These are phyloP conservation scores for Torymus aiolomorphi DNA, from an alignment of 2,888 invertebrate species.

Conservation along the genomic window DNA sequence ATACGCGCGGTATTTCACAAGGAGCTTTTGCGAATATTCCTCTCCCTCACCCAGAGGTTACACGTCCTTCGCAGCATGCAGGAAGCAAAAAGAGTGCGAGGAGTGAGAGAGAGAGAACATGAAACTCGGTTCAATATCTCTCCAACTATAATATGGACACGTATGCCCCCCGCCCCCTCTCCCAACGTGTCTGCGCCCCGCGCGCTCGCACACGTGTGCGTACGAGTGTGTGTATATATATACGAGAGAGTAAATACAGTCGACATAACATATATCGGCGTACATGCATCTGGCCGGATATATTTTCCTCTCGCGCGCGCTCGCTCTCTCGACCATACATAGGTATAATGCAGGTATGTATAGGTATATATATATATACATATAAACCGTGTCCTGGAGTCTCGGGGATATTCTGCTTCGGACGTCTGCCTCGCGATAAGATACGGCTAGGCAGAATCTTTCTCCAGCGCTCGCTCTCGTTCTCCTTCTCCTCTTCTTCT, in stretches of 20 bases:
- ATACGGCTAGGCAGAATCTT: conserved; percentile 63
- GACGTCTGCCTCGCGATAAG: conserved; percentile 71
- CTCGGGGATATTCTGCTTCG: conserved; percentile 67
- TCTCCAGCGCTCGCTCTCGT: conserved; percentile 47
- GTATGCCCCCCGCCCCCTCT: conserved; percentile 34
- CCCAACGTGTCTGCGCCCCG: conserved; percentile 54
- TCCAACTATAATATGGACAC: conserved; percentile 67
- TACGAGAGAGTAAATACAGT: conserved; percentile 50
- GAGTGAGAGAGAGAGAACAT: conserved; percentile 56
- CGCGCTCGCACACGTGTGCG: conserved; percentile 39
- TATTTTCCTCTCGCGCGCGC: conserved; percentile 29
- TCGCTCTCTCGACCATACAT: conserved; percentile 37
- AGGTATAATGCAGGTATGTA: conserved; percentile 66
- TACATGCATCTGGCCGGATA: conserved; percentile 53
- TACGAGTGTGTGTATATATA: conserved; percentile 18
- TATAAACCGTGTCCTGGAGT: conserved; percentile 38
- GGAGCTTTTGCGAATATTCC: conserved; percentile 53
- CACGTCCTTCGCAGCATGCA: conserved; percentile 53
- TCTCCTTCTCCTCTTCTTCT: conserved; percentile 11
- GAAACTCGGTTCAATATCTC: conserved; percentile 64
- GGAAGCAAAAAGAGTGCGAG: conserved; percentile 50
- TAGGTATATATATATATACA: conserved; percentile 62
- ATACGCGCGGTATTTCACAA: conserved; percentile 32
- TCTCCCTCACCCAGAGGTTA: conserved; percentile 40
- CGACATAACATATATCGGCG: conserved; percentile 50